Base-by-base conservation (phyloP, 2,888 invertebrate genomes). In the Leptopilina myrica region DNA sequence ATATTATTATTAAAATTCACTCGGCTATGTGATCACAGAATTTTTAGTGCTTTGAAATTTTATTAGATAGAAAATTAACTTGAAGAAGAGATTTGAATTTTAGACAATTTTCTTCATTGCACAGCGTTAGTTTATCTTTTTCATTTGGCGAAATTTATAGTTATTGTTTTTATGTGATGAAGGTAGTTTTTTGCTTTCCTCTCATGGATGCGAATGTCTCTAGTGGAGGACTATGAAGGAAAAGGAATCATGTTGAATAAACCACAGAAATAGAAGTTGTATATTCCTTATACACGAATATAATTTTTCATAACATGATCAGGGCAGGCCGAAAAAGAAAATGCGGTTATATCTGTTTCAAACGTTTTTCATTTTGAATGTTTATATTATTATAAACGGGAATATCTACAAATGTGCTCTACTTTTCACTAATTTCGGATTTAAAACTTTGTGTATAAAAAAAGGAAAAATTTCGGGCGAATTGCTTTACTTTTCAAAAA, bases 61-160 rank as follows among this genome's bases (percentile, higher is more conserved):
- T 20, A 62, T 62, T 62, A 62, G 20, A 62, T 9, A 62, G 62
- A 20, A 62, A 15, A 15, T 9, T 20, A 59, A 62, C 20, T 62
- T 7, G 20, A 20, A 5, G 20, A 62, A 62, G 7, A 20, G 20
- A 77, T 56, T 82, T 82, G 15, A 78, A 79, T 49, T 78, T 78
- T 33, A 80, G 26, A 76, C 80, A 11, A 80, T 43, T 1, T 79
- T 73, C 14, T 82, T 80, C n/a, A 6, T 59, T 9, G 20, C 62
- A 40, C 0, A n/a, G 20, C 7, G 43, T 33, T 33, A 43, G 43
- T 43, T 43, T 43, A 43, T 43, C 7, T 43, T 20, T 62, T 15
- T 62, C 3, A 62, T 7, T 62, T 62, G 11, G n/a, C 33, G 9
- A 56, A 73, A n/a, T 53, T 53, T 33, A 20, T 20, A 14, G 53